phyloP scores from a whole-genome alignment of 1,140 invertebrate species.

The Habropoda laboriosa region DNA sequence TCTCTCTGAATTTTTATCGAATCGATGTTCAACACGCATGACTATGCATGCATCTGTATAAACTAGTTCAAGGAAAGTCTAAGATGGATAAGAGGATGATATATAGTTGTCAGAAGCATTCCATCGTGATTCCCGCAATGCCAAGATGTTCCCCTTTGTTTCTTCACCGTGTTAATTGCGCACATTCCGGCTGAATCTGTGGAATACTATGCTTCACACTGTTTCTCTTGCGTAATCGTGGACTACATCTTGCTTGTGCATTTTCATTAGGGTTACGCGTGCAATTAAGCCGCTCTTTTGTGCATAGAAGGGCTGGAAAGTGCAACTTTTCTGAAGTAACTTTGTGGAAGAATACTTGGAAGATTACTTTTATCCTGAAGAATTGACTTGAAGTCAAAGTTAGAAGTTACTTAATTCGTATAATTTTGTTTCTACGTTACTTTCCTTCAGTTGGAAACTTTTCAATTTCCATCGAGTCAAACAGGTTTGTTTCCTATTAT shows the following conservation, averaged over 20 bases:
- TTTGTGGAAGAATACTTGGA: not conserved
- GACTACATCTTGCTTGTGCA: not conserved
- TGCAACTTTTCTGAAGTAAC: too few species aligned
- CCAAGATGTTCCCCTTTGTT: conserved; percentile 7
- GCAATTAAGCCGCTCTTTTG: not conserved
- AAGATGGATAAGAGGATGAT: conserved; percentile 9
- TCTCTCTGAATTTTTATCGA: too few species aligned
- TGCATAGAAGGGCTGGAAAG: too few species aligned
- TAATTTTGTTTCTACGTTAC: too few species aligned
- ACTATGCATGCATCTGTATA: not conserved
- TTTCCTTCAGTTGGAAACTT: too few species aligned
- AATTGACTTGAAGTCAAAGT: too few species aligned
- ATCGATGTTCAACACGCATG: not conserved
- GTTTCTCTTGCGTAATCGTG: not conserved
- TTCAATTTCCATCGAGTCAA: not conserved
- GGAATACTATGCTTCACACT: not conserved
- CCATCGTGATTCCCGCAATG: not conserved
- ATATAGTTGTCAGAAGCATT: conserved; percentile 13
- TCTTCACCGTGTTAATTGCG: conserved; percentile 9
- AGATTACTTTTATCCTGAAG: not conserved
- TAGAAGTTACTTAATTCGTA: too few species aligned
- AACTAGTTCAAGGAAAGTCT: conserved; percentile 65
- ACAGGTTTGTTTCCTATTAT: not conserved
- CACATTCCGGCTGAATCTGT: not conserved
- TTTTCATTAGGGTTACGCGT: not conserved